Evolutionary conservation across 2,797 vertebrate genomes (phyloP).

Genomic region (Tragelaphus eurycerus): DNA sequence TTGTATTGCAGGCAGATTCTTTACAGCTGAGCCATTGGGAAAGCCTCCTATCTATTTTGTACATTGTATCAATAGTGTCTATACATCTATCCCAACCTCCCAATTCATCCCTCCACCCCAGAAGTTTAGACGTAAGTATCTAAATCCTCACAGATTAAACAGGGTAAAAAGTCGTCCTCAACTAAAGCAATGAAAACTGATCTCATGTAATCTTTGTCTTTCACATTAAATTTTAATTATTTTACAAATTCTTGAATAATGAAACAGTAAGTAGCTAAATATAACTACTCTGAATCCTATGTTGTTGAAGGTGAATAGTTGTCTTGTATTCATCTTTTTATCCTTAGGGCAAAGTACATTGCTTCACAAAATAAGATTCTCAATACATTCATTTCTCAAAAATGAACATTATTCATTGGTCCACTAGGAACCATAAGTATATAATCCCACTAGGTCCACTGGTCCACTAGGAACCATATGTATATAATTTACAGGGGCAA

Average conservation of each 20-base stretch:
- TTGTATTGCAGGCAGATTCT: background rate
- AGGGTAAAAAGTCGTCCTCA: background rate
- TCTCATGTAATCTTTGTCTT: background rate
- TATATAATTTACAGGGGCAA: background rate
- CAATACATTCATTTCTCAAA: conserved; percentile 6
- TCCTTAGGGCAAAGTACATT: background rate
- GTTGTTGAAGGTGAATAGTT: background rate
- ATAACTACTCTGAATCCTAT: background rate
- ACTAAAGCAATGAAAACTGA: background rate
- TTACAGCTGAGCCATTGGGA: background rate
- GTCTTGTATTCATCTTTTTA: background rate
- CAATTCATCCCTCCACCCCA: background rate
- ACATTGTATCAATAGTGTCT: background rate
- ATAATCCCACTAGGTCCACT: background rate
- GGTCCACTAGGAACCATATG: background rate
- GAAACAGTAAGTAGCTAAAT: background rate
- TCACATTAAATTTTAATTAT: conserved; percentile 6
- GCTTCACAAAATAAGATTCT: background rate
- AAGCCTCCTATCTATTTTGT: background rate
- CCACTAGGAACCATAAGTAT: background rate
- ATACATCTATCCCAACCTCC: background rate
- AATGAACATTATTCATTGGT: background rate
- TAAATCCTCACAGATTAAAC: background rate
- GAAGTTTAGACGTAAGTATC: background rate
- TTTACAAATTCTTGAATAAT: background rate